These are phyloP conservation scores for Branchinecta sandiegonensis DNA, from an alignment of 2,888 invertebrate species.

Conservation along the genomic window DNA sequence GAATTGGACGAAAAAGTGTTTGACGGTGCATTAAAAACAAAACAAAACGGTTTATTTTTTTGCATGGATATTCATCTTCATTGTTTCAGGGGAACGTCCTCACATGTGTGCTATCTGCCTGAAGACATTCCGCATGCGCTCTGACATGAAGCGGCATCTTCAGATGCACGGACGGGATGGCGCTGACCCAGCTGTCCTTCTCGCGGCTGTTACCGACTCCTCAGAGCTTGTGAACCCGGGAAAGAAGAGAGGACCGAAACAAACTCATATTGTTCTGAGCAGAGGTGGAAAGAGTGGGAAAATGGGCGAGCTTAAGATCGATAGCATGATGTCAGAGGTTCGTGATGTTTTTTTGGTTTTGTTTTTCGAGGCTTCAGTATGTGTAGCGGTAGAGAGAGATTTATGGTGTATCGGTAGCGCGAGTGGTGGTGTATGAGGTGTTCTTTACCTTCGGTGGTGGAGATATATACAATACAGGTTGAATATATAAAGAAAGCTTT, in stretches of 20 bases:
- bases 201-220: constrained; percentile 10
- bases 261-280: constrained; percentile 12
- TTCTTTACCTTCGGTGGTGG: too few relatives aligned
- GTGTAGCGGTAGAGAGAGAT: too few relatives aligned
- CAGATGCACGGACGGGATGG: constrained; percentile 44
- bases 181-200: constrained; percentile 19
- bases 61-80: background rate
- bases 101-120: constrained; percentile 43
- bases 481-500: too few relatives aligned
- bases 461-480: too few relatives aligned
- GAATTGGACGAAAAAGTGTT: too few relatives aligned
- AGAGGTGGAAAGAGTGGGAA: constrained; percentile 5
- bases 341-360: background rate
- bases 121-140: constrained; percentile 65
- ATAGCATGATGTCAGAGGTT: constrained; percentile 9
- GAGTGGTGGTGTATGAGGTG: too few relatives aligned
- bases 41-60: background rate
- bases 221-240: background rate
- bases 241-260: background rate
- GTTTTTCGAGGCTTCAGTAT: too few relatives aligned
- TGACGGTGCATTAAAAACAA: too few relatives aligned
- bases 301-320: background rate
- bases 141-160: constrained; percentile 66
- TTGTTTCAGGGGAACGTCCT: constrained; percentile 27
- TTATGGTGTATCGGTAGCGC: too few relatives aligned